Base-by-base conservation (phyloP, 2,888 invertebrate genomes). In the Hydriomena furcata region DNA sequence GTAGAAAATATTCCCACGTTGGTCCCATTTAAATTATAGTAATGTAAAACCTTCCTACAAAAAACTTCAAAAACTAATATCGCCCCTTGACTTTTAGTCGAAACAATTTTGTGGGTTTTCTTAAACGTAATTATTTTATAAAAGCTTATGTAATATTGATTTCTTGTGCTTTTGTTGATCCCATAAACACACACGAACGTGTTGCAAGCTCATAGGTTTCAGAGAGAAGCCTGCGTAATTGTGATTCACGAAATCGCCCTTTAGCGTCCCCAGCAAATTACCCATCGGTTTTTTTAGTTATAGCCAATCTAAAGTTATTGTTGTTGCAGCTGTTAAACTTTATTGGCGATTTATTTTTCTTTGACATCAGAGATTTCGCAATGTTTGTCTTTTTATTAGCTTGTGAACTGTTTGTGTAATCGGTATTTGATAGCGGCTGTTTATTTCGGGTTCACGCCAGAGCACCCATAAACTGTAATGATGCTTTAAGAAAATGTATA, bases 381-480 rank as follows among this genome's bases (percentile, higher is more conserved):
- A 84, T 76, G 80, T 75, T 78, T 79, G 76, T 73, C 71, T 72
- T 73, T 84, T 84, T 82, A 84, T 82, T 79, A 73, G 78, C 73
- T 79, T 79, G 83, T 81, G 79, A 82, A 84, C 84, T 80, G 80
- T 82, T 79, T 74, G 68, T 79, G 82, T 83, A 83, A 85, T 84
- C 76, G 79, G 62, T 76, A 62, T 83, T 84, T 83, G 84, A 84
- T 84, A 78, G 82, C 79, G 58, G 76, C 78, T 71, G 77, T 84
- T 82, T 83, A 81, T 82, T 83, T 82, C 58, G 73, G 77, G 71
- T 66, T 63, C 71, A 60, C 63, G 68, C 72, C 68, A 69, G 78
- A 79, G 75, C 71, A 68, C 68, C 80, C 70, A 82, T 82, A 82
- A 82, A 82, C 64, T 71, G 75, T 80, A 80, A 82, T 82, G 78